These are phyloP conservation scores for Pseudochaenichthys georgianus DNA, from an alignment of 2,797 vertebrate genomes.

Conservation along the genomic window DNA sequence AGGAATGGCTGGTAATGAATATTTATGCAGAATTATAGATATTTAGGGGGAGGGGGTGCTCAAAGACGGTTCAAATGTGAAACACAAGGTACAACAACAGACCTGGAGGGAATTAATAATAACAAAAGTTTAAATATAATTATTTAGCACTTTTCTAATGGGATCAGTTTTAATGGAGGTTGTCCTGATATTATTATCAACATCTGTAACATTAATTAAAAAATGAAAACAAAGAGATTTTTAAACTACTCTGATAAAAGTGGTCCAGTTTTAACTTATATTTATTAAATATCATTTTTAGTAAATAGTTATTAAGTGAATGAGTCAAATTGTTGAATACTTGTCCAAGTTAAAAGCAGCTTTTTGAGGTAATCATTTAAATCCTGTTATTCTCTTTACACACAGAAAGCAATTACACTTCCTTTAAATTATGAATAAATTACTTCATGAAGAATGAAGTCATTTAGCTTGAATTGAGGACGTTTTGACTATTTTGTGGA, in stretches of 20 bases:
- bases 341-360: constrained; percentile 8
- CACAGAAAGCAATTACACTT: neutral
- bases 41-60: neutral
- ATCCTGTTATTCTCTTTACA: constrained; percentile 3
- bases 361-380: constrained; percentile 23
- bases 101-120: constrained; percentile 11
- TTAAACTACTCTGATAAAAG: constrained; percentile 9
- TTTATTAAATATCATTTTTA: constrained; percentile 10
- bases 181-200: constrained; percentile 24
- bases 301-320: constrained; percentile 3
- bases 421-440: neutral
- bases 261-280: constrained; percentile 9
- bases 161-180: constrained; percentile 23
- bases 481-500: neutral
- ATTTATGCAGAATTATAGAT: constrained; percentile 61
- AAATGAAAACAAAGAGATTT: neutral
- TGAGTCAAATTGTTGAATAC: constrained; percentile 5
- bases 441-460: neutral
- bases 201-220: constrained; percentile 14
- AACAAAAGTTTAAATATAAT: neutral
- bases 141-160: constrained; percentile 20
- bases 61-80: constrained; percentile 13
- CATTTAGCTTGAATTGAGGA: constrained; percentile 2
- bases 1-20: constrained; percentile 72
- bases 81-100: neutral